Conservation (phyloP, 2,113 vertebrate genomes). For the Arvicanthis niloticus region DNA sequence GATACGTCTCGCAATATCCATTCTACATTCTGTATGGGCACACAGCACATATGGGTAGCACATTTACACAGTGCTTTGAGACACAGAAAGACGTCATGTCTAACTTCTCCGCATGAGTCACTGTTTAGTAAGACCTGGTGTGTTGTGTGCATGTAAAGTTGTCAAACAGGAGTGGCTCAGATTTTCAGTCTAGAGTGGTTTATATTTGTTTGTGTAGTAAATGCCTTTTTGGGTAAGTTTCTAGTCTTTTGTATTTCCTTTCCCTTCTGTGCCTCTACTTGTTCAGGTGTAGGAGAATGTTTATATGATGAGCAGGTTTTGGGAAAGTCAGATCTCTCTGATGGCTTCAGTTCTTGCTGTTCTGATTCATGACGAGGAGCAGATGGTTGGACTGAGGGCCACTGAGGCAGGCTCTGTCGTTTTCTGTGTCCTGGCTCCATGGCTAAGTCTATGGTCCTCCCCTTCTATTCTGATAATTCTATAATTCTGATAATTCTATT, state of each 20-base stretch:
- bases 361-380: background rate
- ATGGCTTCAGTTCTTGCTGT: background rate
- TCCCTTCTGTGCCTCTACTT: background rate
- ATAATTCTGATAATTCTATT: no score
- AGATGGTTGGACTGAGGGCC: background rate
- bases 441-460: background rate
- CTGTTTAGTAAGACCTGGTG: background rate
- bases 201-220: background rate
- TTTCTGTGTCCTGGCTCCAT: background rate
- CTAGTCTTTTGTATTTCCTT: background rate
- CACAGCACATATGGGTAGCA: background rate
- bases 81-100: background rate
- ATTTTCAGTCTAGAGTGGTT: background rate
- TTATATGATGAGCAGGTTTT: background rate
- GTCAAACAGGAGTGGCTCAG: background rate
- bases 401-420: background rate
- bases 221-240: background rate
- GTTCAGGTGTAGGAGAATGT: no score
- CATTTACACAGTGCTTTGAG: background rate
- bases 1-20: background rate
- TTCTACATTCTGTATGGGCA: background rate
- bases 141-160: background rate
- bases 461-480: background rate
- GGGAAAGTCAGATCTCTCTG: background rate
- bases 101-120: background rate